Base-by-base conservation (phyloP, 1,140 invertebrate species). In the Conus betulinus region DNA sequence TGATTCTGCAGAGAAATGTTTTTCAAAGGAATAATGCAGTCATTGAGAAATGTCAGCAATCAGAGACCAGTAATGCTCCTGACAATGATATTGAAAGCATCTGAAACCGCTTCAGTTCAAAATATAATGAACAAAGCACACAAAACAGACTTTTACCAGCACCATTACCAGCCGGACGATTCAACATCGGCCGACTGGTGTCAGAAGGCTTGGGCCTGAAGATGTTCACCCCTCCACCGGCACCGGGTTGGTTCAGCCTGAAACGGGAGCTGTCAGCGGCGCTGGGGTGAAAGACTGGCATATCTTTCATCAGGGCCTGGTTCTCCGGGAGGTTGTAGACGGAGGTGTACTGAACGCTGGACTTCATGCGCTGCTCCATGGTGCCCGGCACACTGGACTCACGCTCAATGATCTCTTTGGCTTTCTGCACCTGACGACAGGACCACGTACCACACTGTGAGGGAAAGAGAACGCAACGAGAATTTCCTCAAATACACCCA, bases 381-480 rank as follows among this genome's bases (percentile, higher is more conserved):
- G 71, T 87, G 52, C 85, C 85, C 10, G 85, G 85, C 15, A 87
- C 52, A 27, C 85, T 87, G 52, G 85, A 87, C 85, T 87, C 85
- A 4, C 85, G 85, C 74, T 87, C 67, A 27, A 87, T 87, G 51
- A 78, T 55, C 53, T 87, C 85, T 27, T 87, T 74, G 74, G 85
- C 85, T 74, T 87, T 87, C 74, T 78, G 85, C 15, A 76, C 85
- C 85, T 87, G 85, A 67, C 39, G 17, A 23, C 67, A 60, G 4
- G 39, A 39, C 39, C 39, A 39, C 39, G 39, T 39, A 39, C 39
- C 39, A 39, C 39, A 39, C 39, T 39, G 39, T 39, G 3, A 39
- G 39, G 39, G 39, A 39, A 39, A 39, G 39, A 39, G 39, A 39
- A 39, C 39, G 39, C 39, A 39, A 39, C 39, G 3, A 39, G 39